Evolutionary conservation across 2,797 vertebrate genomes (phyloP), one percentile per base, ranked within the genome.

Genomic region (Knipowitschia caucasica): DNA sequence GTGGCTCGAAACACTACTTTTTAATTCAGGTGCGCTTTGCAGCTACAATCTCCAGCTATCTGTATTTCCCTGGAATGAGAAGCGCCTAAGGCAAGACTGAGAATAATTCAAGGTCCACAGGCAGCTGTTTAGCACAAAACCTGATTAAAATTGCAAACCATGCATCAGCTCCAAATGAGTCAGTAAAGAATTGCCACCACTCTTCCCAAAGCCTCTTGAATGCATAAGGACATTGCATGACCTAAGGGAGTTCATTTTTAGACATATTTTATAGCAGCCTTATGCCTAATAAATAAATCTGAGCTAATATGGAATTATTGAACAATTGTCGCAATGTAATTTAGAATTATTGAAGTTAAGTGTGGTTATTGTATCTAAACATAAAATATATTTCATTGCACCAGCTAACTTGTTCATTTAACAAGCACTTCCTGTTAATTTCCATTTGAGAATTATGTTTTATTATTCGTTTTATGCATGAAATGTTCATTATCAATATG

Each of bases 111-210:
- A 78, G 81, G 79, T 88, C 86, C 81, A 73, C 74, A 80, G 80
- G 81, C 82, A 81, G 83, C 81, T 85, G 80, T 86, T 89, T 87
- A 90, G 84, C 76, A 80, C 63, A 34, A 77, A 76, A 77, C 64
- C 83, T 88, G 85, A 91, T 90, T 89, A 86, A 84, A 86, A 90
- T 87, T 86, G 81, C 80, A 88, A 57, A 74, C 73, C 76, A 82
- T 73, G 77, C 82, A 78, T 79, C 78, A 80, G 62, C 73, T 63
- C 62, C 62, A 77, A 69, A 66, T 80, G 69, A 71, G 71, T 60
- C 69, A 75, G 75, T 79, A 71, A 72, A 69, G 63, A 52, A 74
- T 61, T 68, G 79, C 78, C 77, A 71, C 73, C 63, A 73, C 53
- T 59, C 43, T 69, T 71, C 78, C 54, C 14, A 46, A 67, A 74